These are phyloP conservation scores for Rhadina sibilatrix DNA, from an alignment of 2,113 vertebrate genomes.

Conservation along the genomic window DNA sequence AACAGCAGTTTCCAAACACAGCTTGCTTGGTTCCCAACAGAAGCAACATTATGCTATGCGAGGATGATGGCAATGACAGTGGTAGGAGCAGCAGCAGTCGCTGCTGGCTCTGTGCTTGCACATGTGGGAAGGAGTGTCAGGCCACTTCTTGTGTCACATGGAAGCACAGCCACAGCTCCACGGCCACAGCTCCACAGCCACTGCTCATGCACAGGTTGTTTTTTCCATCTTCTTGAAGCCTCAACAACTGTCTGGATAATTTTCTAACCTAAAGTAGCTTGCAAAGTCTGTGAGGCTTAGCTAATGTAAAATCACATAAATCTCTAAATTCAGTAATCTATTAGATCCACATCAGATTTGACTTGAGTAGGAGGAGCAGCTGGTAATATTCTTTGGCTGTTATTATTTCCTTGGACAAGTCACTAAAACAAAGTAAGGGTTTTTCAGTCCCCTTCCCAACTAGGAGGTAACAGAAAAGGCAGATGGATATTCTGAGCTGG, in stretches of 20 bases:
- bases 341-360: neutral
- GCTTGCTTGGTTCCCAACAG: neutral
- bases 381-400: neutral
- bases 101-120: neutral
- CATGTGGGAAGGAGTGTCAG: neutral
- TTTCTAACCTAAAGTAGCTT: neutral
- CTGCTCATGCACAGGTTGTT: neutral
- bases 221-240: neutral
- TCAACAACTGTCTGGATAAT: neutral
- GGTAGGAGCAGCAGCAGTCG: neutral
- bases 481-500: neutral
- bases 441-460: neutral
- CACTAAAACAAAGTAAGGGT: neutral
- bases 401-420: neutral
- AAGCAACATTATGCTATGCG: rapidly evolving
- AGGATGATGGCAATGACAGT: neutral
- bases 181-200: rapidly evolving
- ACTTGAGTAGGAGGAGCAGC: neutral
- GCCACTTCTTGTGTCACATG: neutral
- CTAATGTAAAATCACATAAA: neutral
- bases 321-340: neutral
- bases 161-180: neutral
- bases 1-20: neutral
- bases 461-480: neutral
- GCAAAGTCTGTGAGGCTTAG: neutral